Evolutionary conservation across 2,113 vertebrate species (phyloP).

Genomic region (Chiloscyllium plagiosum): DNA sequence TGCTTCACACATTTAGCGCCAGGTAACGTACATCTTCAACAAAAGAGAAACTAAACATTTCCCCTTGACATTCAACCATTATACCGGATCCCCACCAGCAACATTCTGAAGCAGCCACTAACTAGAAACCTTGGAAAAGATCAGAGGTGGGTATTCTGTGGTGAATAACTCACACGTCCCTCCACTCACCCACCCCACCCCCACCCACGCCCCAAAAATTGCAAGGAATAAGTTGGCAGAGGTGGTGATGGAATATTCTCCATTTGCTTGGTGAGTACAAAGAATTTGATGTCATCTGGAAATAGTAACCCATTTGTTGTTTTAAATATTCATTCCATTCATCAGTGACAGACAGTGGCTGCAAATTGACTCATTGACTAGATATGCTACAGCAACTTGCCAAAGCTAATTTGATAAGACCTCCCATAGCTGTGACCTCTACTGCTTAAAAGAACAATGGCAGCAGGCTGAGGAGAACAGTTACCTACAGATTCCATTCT

Average conservation of each 20-base stretch:
- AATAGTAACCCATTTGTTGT: no score
- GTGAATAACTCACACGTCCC: no score
- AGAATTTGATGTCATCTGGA: not conserved
- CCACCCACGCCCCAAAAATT: no score
- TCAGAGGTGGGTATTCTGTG: not conserved
- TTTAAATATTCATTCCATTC: not conserved
- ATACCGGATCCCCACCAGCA: not conserved
- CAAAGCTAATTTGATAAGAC: not conserved
- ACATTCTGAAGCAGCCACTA: not conserved
- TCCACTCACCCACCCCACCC: no score
- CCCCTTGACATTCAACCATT: not conserved
- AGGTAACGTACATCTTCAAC: not conserved
- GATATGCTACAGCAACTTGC: not conserved
- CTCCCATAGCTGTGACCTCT: not conserved
- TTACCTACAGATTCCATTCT: not conserved
- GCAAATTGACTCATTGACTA: not conserved
- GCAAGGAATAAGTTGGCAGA: not conserved
- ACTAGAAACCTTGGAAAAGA: not conserved
- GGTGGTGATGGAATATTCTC: not conserved
- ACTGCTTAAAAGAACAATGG: not conserved
- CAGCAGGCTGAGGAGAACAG: not conserved
- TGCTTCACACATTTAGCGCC: not conserved
- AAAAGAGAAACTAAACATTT: not conserved
- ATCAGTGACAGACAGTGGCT: not conserved
- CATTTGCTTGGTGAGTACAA: not conserved